A percentile compares a stretch with the other conserved stretches of the same genome.
Evolutionary conservation across 1,140 invertebrate genomes (phyloP).

Genomic region (Euschistus heros): DNA sequence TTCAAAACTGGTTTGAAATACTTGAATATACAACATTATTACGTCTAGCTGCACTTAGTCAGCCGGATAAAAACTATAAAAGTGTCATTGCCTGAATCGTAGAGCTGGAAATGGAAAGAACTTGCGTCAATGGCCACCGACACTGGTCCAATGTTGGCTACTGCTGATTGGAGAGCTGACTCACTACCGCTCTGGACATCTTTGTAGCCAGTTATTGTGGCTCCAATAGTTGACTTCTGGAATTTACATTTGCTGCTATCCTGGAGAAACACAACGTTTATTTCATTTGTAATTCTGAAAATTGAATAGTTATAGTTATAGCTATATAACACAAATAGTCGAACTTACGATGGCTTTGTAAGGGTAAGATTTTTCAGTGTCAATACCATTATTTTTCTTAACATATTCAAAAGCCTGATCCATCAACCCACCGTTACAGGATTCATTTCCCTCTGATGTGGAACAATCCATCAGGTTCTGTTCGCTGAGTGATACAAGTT

Average conservation of each 20-base stretch:
- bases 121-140: conserved; percentile 68
- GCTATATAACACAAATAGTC: too few species aligned
- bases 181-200: conserved; percentile 4
- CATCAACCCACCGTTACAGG: conserved; percentile 93
- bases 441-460: conserved; percentile 78
- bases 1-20: not conserved
- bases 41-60: too few species aligned
- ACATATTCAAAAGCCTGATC: conserved; percentile 88
- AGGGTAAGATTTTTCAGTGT: too few species aligned
- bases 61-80: too few species aligned
- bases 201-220: conserved; percentile 35
- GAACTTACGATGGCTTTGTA: conserved; percentile 40
- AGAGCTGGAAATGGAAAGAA: conserved; percentile 62
- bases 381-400: conserved; percentile 76
- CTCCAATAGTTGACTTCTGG: conserved; percentile 49
- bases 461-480: conserved; percentile 97
- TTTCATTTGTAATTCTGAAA: too few species aligned
- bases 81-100: conserved; percentile 47
- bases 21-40: too few species aligned
- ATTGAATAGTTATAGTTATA: too few species aligned
- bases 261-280: too few species aligned
- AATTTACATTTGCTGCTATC: conserved; percentile 5
- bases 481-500: conserved; percentile 84
- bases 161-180: conserved; percentile 46
- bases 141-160: conserved; percentile 66